A percentile compares a stretch with the other conserved stretches of the same genome.
These are phyloP conservation scores for Bombylius discolor DNA, from an alignment of 2,888 invertebrate species.

Conservation along the genomic window DNA sequence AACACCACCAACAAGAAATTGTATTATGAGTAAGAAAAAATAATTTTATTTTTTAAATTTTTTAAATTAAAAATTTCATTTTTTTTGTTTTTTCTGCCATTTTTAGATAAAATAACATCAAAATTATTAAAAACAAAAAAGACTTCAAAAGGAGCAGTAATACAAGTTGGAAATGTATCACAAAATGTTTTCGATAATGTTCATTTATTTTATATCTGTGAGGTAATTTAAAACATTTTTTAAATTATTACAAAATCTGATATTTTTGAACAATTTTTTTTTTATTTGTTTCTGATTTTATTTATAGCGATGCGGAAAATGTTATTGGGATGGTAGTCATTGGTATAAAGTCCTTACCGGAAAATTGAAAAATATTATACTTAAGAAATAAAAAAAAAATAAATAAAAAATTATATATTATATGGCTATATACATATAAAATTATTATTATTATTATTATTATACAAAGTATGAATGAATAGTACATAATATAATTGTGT, in stretches of 20 bases:
- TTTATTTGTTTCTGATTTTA: neutral
- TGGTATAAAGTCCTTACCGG: slow-evolving; percentile 9
- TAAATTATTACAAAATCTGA: neutral
- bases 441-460: too few relatives aligned
- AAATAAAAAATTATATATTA: neutral
- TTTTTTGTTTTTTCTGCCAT: neutral
- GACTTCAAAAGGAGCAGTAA: slow-evolving; percentile 7
- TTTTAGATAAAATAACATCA: slow-evolving; percentile 9
- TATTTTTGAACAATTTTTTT: neutral
- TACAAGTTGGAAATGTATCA: slow-evolving; percentile 26
- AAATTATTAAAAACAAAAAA: slow-evolving; percentile 4
- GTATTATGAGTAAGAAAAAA: slow-evolving; percentile 3
- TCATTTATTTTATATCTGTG: slow-evolving; percentile 13
- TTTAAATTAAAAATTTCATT: neutral
- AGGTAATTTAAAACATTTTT: neutral
- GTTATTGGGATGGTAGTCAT: slow-evolving; percentile 16
- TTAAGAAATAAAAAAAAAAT: neutral
- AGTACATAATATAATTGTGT: too few relatives aligned
- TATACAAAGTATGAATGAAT: too few relatives aligned
- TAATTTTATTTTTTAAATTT: neutral
- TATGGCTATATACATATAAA: too few relatives aligned
- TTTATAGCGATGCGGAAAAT: slow-evolving; percentile 29
- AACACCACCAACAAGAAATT: slow-evolving; percentile 2
- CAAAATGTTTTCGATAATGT: slow-evolving; percentile 25
- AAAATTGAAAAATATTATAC: slow-evolving; percentile 2